Base-by-base conservation (phyloP, 2,888 invertebrate genomes). In the Griposia aprilina region DNA sequence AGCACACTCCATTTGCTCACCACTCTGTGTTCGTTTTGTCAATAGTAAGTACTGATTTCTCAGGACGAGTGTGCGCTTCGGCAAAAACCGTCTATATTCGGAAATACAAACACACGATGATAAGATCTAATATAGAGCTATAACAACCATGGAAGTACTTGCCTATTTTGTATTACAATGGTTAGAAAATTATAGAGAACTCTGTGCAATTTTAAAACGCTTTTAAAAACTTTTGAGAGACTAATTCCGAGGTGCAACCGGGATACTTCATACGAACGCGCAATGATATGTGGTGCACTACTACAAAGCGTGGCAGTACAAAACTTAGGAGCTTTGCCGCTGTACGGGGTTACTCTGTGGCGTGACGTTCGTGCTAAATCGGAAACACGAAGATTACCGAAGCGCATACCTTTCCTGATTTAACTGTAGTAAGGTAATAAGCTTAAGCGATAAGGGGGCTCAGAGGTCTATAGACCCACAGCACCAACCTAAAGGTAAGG, bases 191-290 rank as follows among this genome's bases (percentile, higher is more conserved):
- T 52, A 23, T 23, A 52, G 23, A 55, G 4, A 17, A 50, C 50
- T 17, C 50, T 17, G 50, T 17, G 17, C 50, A 50, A 50, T 50
- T 50, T 0, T 0, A 50, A 50, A 50, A 6, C 6, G 17, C 30
- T 36, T 36, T 36, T 36, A 1, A 50, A 17, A 17, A 5, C n/a
- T 17, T 17, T 17, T 17, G 1, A 50, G 1, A 17, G 23, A 4
- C 55, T 23, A 10, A 55, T 55, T 55, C 23, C 55, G 55, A 55
- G 23, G 55, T n/a, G 57, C n/a, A 1, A 57, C n/a, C n/a, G 2
- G n/a, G n/a, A 57, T n/a, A 57, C 11, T 57, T 57, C n/a, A 57
- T 57, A 57, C n/a, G n/a, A 57, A 57, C 57, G n/a, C 57, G 57
- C 13, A 57, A 57, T 57, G 13, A n/a, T 57, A 57, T 36, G 2